phyloP scores from a whole-genome alignment of 2,113 vertebrate species.

The Campylomormyrus numenius region DNA sequence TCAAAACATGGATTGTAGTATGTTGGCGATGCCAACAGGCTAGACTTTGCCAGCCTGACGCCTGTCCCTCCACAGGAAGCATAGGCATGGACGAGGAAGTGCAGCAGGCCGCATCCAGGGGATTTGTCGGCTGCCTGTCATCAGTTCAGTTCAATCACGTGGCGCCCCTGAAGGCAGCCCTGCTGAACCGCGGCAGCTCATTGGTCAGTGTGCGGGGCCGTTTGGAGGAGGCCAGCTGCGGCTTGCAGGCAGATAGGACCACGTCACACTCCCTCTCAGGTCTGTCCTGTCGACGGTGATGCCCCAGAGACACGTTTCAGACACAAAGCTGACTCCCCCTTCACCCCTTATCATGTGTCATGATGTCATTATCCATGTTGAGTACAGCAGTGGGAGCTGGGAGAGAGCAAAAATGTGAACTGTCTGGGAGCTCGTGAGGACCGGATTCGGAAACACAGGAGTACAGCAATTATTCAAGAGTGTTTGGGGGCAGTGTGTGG shows the following conservation, averaged over 20 bases:
- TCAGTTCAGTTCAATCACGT: slow-evolving; percentile 87
- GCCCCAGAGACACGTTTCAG: not conserved
- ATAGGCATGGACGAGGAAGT: slow-evolving; percentile 67
- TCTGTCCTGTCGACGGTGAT: slow-evolving; percentile 33
- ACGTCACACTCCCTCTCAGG: slow-evolving; percentile 76
- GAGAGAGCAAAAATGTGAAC: not conserved
- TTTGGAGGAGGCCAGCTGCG: slow-evolving; percentile 75
- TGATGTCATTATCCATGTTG: not conserved
- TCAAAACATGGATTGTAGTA: not conserved
- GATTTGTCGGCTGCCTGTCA: slow-evolving; percentile 86
- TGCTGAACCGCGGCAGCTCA: slow-evolving; percentile 69
- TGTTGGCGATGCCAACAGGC: not conserved
- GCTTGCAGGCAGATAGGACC: slow-evolving; percentile 57
- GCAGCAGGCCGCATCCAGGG: slow-evolving; percentile 64
- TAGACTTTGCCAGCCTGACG: not conserved
- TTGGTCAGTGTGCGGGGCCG: slow-evolving; percentile 70
- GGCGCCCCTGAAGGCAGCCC: slow-evolving; percentile 80
- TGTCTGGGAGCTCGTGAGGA: not conserved
- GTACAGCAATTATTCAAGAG: not conserved
- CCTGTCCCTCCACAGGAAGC: slow-evolving; percentile 56
- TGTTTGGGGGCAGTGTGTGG: not conserved
- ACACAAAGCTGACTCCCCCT: not conserved
- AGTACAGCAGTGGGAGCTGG: not conserved
- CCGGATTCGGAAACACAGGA: not conserved
- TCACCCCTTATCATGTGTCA: not conserved